Base-by-base conservation (phyloP, 2,797 vertebrate genomes). In the Antrozous pallidus region DNA sequence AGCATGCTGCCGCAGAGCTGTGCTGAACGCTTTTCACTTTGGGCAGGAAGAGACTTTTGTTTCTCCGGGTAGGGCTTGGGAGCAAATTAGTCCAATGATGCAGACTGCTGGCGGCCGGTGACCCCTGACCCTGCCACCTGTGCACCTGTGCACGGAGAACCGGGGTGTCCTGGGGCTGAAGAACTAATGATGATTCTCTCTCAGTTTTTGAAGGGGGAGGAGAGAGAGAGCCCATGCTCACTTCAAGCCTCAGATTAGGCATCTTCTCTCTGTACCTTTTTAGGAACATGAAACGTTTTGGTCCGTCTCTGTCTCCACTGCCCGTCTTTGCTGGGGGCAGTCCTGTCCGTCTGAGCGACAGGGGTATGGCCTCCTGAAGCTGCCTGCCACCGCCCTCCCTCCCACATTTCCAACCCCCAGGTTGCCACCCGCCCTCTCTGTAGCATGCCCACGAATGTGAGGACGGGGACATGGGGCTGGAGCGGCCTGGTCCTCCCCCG, bases 41-140 rank as follows among this genome's bases (percentile, higher is more conserved):
- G 38, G 82, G 67, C 47, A 79, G 69, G 85, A 36, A 87, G 75
- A 84, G 69, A 54, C 51, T 65, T 54, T 79, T 63, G 75, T 54
- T 89, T 95, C 88, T 94, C 28, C 12, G 31, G 79, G 36, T 10
- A 56, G 58, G 71, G 75, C 70, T 70, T 65, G 58, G 51, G 20
- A 83, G 36, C 13, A 36, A 45, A 33, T 28, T 14, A 18, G 70
- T 33, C 58, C 77, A 18, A 16, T 3, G 9, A 85, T 79, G 61
- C 69, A 82, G 77, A 8, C 83, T 20, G 80, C 92, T 31, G 82
- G 90, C 31, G 31, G 79, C 24, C 24, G 0, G 18, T 4, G 71
- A n/a, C 88, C 93, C 54, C 67, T 22, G 36, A 11, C 31, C 65
- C 74, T 82, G 96, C 38, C 74, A 6, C 40, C 86, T 45, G 67